These are phyloP conservation scores for Netelia fuscicornis DNA, from an alignment of 2,888 invertebrate species.

Conservation along the genomic window DNA sequence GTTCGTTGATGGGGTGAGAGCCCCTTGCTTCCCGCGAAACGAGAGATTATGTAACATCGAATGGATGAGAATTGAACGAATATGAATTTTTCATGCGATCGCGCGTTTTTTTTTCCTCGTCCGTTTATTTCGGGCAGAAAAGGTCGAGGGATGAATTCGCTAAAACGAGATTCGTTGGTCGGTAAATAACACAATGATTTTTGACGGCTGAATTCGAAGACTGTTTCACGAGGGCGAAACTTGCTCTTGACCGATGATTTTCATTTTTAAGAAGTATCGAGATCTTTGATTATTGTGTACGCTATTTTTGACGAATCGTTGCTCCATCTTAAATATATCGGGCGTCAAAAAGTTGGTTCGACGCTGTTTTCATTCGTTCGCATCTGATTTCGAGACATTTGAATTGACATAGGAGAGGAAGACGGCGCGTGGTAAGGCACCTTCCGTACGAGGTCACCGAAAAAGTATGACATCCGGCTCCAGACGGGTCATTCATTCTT, in stretches of 20 bases:
- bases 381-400: constrained; percentile 26
- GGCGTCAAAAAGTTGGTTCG: constrained; percentile 6
- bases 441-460: constrained; percentile 1
- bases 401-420: constrained; percentile 44
- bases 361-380: not conserved
- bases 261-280: not conserved
- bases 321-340: constrained; percentile 11
- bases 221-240: not conserved
- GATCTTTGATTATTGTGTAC: not conserved
- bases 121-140: constrained; percentile 13
- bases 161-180: constrained; percentile 17
- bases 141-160: not conserved
- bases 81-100: constrained; percentile 46
- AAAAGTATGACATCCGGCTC: constrained; percentile 10
- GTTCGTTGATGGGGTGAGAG: not conserved
- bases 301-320: constrained; percentile 15
- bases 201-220: not conserved
- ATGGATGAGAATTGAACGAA: constrained; percentile 4
- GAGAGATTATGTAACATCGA: constrained; percentile 25
- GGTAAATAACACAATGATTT: not conserved
- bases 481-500: constrained; percentile 30
- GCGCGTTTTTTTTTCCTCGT: constrained; percentile 2
- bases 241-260: not conserved
- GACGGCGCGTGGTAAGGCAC: constrained; percentile 1
- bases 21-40: constrained; percentile 5